These are phyloP conservation scores for Pituophis catenifer DNA, from an alignment of 2,113 vertebrate genomes.

Conservation along the genomic window DNA sequence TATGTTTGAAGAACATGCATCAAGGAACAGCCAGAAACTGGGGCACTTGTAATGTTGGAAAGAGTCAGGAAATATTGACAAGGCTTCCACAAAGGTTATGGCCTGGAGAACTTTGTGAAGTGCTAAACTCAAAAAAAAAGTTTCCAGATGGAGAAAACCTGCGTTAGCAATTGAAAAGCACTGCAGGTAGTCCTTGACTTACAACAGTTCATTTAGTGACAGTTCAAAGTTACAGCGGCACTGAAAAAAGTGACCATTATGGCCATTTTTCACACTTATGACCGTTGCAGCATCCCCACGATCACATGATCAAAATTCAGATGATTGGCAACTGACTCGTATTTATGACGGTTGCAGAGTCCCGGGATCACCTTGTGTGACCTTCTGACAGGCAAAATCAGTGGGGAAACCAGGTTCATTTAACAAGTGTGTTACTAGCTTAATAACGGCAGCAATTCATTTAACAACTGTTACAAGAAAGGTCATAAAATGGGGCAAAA, in stretches of 20 bases:
- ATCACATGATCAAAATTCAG: neutral
- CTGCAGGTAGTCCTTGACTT: neutral
- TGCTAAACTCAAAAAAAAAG: neutral
- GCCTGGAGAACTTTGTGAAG: neutral
- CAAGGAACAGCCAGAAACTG: neutral
- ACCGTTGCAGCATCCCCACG: neutral
- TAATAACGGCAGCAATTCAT: neutral
- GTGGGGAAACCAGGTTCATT: neutral
- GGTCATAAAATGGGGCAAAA: neutral
- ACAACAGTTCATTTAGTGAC: neutral
- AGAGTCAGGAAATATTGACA: neutral
- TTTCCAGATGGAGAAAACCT: neutral
- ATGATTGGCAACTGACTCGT: neutral
- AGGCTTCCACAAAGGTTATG: neutral
- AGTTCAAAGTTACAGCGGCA: neutral
- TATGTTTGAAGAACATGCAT: neutral
- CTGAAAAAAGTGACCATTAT: neutral
- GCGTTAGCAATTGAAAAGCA: neutral
- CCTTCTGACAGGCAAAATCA: neutral
- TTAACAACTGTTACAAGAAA: neutral
- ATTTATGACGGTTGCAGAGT: neutral
- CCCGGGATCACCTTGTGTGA: neutral
- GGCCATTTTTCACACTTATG: neutral
- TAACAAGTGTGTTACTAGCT: neutral
- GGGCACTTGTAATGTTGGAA: neutral